Percentiles rank a stretch among this genome's conserved stretches.
Conservation (phyloP, 2,113 vertebrate genomes). For the Pontoporia blainvillei region DNA sequence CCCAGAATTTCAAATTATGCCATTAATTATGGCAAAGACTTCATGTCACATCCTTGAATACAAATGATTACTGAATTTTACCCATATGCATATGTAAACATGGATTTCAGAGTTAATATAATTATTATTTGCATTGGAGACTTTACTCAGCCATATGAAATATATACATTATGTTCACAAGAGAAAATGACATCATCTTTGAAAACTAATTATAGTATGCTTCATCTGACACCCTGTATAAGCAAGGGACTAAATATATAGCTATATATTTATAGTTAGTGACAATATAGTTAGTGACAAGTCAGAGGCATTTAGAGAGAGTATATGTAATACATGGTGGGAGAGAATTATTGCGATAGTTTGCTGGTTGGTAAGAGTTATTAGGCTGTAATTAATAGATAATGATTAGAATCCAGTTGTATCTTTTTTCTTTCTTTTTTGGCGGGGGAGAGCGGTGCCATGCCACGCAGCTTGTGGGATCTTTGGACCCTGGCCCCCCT, state of each 20-base stretch:
- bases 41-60: background rate
- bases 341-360: slow-evolving; percentile 4
- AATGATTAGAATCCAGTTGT: slow-evolving; percentile 8
- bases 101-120: background rate
- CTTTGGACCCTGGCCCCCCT: background rate
- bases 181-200: background rate
- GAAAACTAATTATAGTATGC: slow-evolving; percentile 14
- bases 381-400: background rate
- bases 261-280: background rate
- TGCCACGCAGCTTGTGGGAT: too few relatives aligned
- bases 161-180: background rate
- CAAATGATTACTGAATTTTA: background rate
- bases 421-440: too few relatives aligned
- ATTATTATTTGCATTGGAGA: slow-evolving; percentile 30
- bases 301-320: background rate
- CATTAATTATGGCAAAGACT: background rate
- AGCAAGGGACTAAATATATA: background rate
- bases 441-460: accelerated
- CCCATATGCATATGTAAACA: background rate
- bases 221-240: background rate
- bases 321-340: background rate
- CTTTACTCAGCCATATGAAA: background rate
- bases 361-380: background rate
- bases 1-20: background rate
- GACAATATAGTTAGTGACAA: background rate